Percentiles rank a stretch among this genome's conserved stretches.
phyloP scores from a whole-genome alignment of 2,888 invertebrate genomes.

The Diplolepis rosae region DNA sequence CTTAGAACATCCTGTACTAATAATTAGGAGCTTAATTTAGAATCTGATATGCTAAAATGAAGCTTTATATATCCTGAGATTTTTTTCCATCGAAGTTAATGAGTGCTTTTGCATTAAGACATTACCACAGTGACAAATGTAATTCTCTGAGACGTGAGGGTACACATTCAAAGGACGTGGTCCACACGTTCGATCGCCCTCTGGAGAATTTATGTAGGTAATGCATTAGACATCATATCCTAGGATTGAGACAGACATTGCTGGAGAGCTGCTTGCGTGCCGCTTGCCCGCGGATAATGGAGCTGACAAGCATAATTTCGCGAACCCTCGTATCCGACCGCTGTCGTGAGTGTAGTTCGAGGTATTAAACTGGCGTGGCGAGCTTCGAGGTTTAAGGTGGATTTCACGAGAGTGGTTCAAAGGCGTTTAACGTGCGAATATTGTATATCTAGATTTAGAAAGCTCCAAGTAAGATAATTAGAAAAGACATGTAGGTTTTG shows the following conservation, averaged over 20 bases:
- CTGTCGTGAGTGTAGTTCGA: conserved; percentile 65
- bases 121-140: background rate
- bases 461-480: conserved; percentile 66
- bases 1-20: too few relatives aligned
- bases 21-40: too few relatives aligned
- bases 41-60: too few relatives aligned
- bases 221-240: conserved; percentile 8
- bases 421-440: conserved; percentile 56
- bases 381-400: conserved; percentile 61
- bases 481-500: conserved; percentile 62
- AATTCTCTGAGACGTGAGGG: background rate
- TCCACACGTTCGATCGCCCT: background rate
- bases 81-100: background rate
- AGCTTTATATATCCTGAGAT: background rate
- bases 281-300: conserved; percentile 62
- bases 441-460: conserved; percentile 60
- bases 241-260: conserved; percentile 8
- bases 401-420: conserved; percentile 56
- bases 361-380: conserved; percentile 61
- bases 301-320: conserved; percentile 69
- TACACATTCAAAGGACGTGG: background rate
- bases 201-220: conserved; percentile 3
- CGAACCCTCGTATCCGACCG: conserved; percentile 67
- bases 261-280: conserved; percentile 16
- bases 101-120: background rate